Base-by-base conservation (phyloP, 2,113 vertebrate species). In the Bubalus kerabau region DNA sequence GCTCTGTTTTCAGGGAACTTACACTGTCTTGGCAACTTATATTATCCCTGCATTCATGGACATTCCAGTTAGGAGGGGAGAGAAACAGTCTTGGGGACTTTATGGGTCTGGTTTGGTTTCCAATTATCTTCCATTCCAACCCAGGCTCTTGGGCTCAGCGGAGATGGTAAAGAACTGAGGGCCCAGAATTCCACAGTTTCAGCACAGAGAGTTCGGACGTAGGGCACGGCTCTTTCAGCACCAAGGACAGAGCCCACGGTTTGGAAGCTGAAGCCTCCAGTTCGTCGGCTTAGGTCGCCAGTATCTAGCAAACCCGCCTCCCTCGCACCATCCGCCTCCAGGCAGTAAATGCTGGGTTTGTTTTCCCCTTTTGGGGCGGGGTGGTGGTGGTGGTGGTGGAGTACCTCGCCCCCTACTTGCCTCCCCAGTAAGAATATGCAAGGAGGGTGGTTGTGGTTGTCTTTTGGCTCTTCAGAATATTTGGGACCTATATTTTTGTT, bases 251-350 rank as follows among this genome's bases (percentile, higher is more conserved):
- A 64, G 21, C 54, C 64, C 43, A 0, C 9, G 0, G 7, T 4
- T 3, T 1, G 0, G 21, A 1, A 3, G 26, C 13, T 1, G 13
- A 0, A 0, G 2, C n/a, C 54, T 7, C 40, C 0, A 2, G 19
- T 74, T 3, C 3, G 12, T 26, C 5, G 2, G 24, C 56, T 52
- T 32, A 11, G 5, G 3, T 13, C 28, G 0, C 6, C 52, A 14
- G 60, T 13, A 10, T 19, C 2, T 2, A 19, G 78, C 12, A 23
- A 21, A 1, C 5, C 11, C 2, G 10, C 46, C 64, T 13, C 1
- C 43, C 48, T 54, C 82, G 30, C n/a, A 28, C 84, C 36, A 82
- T 56, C 81, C 12, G 6, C 54, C 52, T 10, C 15, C n/a, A 0
- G 19, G 46, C 43, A 2, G 7, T 24, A n/a, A n/a, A 43, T 2